Conservation (phyloP, 2,113 vertebrate species). For the Gymnobelideus leadbeateri region DNA sequence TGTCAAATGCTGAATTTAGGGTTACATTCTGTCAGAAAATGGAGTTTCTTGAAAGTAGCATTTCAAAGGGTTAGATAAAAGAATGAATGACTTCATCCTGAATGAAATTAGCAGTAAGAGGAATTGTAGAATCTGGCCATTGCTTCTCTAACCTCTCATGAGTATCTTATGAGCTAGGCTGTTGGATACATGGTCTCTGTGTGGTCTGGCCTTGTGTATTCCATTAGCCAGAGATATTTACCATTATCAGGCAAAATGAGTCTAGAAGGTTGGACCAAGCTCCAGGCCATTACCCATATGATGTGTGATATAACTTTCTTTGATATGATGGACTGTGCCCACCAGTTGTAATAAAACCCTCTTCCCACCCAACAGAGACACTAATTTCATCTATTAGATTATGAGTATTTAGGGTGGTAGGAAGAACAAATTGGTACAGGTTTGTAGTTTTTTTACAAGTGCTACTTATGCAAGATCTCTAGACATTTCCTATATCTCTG, state of each 20-base stretch:
- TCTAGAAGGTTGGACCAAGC: neutral
- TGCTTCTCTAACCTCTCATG: neutral
- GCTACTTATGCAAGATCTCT: neutral
- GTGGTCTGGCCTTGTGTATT: neutral
- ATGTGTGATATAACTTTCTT: neutral
- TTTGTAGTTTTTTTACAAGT: conserved; percentile 14
- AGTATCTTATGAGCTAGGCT: neutral
- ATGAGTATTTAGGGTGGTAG: neutral
- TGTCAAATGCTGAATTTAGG: neutral
- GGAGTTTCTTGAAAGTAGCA: neutral
- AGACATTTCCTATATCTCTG: no score
- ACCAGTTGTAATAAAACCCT: neutral
- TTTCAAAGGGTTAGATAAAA: neutral
- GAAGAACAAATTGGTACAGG: neutral
- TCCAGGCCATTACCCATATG: neutral
- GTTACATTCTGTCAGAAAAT: neutral
- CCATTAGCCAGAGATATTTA: neutral
- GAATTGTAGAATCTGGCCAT: neutral
- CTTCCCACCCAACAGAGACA: neutral
- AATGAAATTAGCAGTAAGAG: neutral
- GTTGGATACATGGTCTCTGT: neutral
- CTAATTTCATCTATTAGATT: neutral
- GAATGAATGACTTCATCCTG: neutral
- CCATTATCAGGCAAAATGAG: neutral
- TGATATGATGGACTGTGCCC: neutral